Percentiles rank a stretch among this genome's conserved stretches.
Conservation (phyloP, 2,113 vertebrate species). For the Sylvia atricapilla region DNA sequence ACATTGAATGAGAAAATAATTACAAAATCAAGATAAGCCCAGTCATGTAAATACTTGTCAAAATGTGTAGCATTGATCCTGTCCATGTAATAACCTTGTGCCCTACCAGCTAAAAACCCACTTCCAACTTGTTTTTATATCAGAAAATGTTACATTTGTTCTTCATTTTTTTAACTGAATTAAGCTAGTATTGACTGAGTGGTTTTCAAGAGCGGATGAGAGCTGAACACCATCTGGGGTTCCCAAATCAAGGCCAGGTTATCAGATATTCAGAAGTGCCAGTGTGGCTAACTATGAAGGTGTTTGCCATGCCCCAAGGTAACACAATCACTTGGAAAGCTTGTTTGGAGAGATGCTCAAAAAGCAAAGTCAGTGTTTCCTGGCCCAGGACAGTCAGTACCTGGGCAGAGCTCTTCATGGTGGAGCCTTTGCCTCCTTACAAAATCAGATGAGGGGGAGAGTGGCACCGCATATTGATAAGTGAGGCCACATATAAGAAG, state of each 20-base stretch:
- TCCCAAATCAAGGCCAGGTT: background rate
- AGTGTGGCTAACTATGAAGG: background rate
- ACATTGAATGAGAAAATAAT: background rate
- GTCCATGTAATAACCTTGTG: background rate
- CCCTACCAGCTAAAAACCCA: background rate
- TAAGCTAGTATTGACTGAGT: background rate
- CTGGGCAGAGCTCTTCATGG: background rate
- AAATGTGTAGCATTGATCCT: background rate
- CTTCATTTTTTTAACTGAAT: background rate
- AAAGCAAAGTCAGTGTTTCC: accelerated
- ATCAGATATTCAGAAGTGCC: background rate
- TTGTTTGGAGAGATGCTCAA: background rate
- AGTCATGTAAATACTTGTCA: background rate
- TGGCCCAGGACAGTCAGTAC: background rate
- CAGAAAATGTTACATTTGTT: background rate
- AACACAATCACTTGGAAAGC: background rate
- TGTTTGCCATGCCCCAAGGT: background rate
- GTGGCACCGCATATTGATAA: background rate
- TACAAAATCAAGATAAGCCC: background rate
- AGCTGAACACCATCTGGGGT: background rate
- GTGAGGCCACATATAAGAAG: background rate
- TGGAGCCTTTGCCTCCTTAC: background rate
- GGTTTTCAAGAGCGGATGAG: background rate
- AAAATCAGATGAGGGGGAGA: background rate
- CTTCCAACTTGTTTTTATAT: background rate